Base-by-base conservation (phyloP, 2,888 invertebrate species). In the Carabus problematicus region DNA sequence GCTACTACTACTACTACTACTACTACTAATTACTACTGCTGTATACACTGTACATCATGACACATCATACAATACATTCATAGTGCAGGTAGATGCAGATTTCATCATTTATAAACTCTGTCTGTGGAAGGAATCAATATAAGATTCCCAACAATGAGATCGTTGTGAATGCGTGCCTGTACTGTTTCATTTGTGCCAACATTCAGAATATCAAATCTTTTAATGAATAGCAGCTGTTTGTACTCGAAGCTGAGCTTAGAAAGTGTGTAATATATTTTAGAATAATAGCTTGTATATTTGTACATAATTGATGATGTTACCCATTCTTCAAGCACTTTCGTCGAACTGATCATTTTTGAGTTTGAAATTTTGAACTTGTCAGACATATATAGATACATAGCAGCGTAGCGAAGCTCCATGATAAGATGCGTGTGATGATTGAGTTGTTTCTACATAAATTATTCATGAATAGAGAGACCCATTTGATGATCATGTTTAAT, bases 221-320 rank as follows among this genome's bases (percentile, higher is more conserved):
- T 62, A 62, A 43, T 62, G 62, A 29, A 69, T 69, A 69, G 62
- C 69, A 69, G 69, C 69, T 69, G 55, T 69, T 69, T 62, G 61
- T 69, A 69, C 54, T 62, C 55, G 62, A 62, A 74, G 75, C 75
- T 73, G 73, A 74, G 74, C 75, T 76, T 76, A 75, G 75, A 72
- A 75, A 78, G 79, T 80, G 79, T 80, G 79, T 79, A 79, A 79
- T 78, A 80, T 81, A 80, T 78, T 79, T 78, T 77, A 77, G 75
- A 72, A 72, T 70, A 74, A 77, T 75, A 77, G 79, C 79, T 79
- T 81, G 81, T 81, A 81, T 78, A 81, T 81, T 80, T 81, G 80
- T 81, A 81, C 76, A 81, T 80, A 81, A 74, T 42, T 67, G 78
- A 78, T 77, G 77, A 77, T 60, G 74, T 76, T 76, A 73, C 70